Conservation (phyloP, 53 echinoderm and acorn worm genomes). For the Luidia sarsii region DNA sequence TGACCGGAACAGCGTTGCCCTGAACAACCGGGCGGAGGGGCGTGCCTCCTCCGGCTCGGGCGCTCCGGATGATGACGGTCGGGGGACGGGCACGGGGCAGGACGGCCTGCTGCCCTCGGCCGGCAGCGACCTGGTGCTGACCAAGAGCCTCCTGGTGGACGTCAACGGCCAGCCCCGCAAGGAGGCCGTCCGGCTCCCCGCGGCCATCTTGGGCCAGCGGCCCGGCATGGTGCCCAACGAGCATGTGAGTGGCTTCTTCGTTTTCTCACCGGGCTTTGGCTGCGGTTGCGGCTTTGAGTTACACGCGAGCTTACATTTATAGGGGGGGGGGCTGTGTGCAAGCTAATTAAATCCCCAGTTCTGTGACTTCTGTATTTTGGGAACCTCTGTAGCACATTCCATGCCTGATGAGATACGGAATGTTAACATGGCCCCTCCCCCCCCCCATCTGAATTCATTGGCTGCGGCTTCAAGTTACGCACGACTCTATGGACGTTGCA, state of each 20-base stretch:
- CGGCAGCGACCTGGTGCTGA: conserved; percentile 71
- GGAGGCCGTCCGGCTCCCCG: conserved; percentile 77
- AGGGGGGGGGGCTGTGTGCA: too few species aligned
- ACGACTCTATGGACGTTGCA: too few species aligned
- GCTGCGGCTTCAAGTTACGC: too few species aligned
- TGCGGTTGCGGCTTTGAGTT: neutral
- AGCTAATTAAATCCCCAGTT: too few species aligned
- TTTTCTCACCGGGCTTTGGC: neutral
- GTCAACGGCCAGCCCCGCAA: conserved; percentile 82
- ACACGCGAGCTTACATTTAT: too few species aligned
- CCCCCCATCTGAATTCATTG: too few species aligned
- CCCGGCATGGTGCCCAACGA: conserved; percentile 89
- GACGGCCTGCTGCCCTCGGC: conserved; percentile 69
- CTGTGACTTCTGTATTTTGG: too few species aligned
- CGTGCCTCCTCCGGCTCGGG: conserved; percentile 25
- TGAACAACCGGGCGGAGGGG: conserved; percentile 4
- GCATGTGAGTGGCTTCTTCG: conserved; percentile 51
- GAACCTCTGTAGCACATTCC: too few species aligned
- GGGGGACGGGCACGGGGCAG: conserved; percentile 37
- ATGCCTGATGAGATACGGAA: too few species aligned
- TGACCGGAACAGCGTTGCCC: conserved; percentile 10
- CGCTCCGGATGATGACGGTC: too few species aligned
- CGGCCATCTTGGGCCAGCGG: conserved; percentile 91
- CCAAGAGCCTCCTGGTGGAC: conserved; percentile 73
- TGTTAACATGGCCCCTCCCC: too few species aligned